Evolutionary conservation across 2,888 invertebrate species (phyloP).

Genomic region (Aphidius colemani): DNA sequence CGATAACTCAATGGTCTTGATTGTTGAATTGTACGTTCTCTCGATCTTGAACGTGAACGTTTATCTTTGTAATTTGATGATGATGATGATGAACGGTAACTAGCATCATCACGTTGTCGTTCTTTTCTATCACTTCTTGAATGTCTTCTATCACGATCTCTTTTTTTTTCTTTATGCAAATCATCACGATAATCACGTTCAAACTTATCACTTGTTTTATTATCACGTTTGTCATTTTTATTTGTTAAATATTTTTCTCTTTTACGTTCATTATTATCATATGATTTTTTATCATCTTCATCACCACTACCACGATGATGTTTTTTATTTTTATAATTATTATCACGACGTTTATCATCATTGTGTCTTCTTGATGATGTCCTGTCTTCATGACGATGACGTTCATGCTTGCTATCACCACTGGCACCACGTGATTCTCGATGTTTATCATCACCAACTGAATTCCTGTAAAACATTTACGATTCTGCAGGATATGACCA

Average conservation of each 20-base stretch:
- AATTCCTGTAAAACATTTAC: constrained; percentile 60
- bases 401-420: constrained; percentile 42
- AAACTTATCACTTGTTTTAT: constrained; percentile 42
- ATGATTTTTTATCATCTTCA: constrained; percentile 46
- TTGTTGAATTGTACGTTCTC: constrained; percentile 44
- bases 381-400: constrained; percentile 43
- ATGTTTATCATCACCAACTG: constrained; percentile 50
- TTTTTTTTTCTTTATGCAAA: constrained; percentile 37
- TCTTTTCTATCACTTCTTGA: constrained; percentile 53
- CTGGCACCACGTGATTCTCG: constrained; percentile 48
- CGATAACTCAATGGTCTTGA: constrained; percentile 51
- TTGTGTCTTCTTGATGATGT: constrained; percentile 41
- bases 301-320: constrained; percentile 37
- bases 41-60: constrained; percentile 54
- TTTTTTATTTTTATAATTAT: constrained; percentile 46
- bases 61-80: constrained; percentile 52
- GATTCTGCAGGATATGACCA: constrained; percentile 60
- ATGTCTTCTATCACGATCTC: constrained; percentile 51
- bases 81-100: constrained; percentile 22
- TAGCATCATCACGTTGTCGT: constrained; percentile 49
- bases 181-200: constrained; percentile 32
- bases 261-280: constrained; percentile 48
- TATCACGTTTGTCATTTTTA: constrained; percentile 51
- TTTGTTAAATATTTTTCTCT: constrained; percentile 41
- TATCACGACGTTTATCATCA: constrained; percentile 48